Evolutionary conservation across 2,113 vertebrate species (phyloP), one percentile per base, ranked within the genome.

Genomic region (Festucalex cinctus): DNA sequence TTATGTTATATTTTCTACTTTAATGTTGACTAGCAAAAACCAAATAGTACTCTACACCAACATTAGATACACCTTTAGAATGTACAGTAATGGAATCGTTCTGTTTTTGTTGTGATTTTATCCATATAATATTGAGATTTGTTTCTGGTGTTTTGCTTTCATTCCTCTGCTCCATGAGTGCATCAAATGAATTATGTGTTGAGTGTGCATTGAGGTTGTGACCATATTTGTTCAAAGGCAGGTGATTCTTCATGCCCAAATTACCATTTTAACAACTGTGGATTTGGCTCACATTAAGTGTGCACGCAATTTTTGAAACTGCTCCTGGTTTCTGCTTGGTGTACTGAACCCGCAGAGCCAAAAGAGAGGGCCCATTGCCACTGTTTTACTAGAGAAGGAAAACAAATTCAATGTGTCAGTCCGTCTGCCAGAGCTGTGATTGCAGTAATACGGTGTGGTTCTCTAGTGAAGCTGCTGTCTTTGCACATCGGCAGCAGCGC

Each of bases 321-420:
- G 20, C 59, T 17, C 39, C 63, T 60, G 66, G 54, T 9, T 6
- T 32, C 32, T n/a, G 69, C 22, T 9, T 13, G 13, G 8, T 39
- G 10, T n/a, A 60, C 35, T 61, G 63, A 80, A 76, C 66, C 69
- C 54, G 51, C 49, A 51, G 76, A 85, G 84, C 74, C 78, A 78
- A 71, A 74, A 32, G 68, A 79, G 69, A 75, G 70, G 72, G 62
- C 67, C 80, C 70, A 46, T 65, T 85, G 71, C 78, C 81, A 87
- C 70, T 73, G 76, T 64, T 77, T 6, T 28, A 83, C 81, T 80
- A 69, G 77, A 85, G 66, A 72, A 75, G 75, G 86, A 81, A 80
- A 87, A 82, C 72, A 88, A 85, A 88, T 83, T 65, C 79, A 69
- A 57, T 60, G 71, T 89, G 89, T 88, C 89, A 87, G 87, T 70